Percentiles rank a stretch among this genome's conserved stretches.
These are phyloP conservation scores for Rhincodon typus DNA, from an alignment of 2,797 vertebrate species.

Conservation along the genomic window DNA sequence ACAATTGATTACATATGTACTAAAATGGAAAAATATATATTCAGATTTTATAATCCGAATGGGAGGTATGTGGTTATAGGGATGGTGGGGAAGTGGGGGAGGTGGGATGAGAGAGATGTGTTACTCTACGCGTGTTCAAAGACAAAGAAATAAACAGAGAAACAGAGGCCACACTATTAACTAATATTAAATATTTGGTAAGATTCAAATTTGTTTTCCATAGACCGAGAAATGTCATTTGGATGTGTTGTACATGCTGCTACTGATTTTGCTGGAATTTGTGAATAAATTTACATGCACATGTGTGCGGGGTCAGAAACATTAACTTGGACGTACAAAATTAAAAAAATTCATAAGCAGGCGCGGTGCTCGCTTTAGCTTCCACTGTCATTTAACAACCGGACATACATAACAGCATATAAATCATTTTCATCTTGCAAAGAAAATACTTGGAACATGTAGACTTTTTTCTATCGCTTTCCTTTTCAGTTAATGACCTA, in stretches of 20 bases:
- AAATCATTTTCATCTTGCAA: background rate
- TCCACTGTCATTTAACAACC: background rate
- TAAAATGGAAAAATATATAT: background rate
- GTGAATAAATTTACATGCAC: background rate
- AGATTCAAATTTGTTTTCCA: background rate
- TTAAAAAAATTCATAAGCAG: background rate
- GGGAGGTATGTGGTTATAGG: too few species aligned
- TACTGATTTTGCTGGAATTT: too few species aligned
- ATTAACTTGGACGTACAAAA: background rate
- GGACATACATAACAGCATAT: background rate
- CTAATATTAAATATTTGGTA: background rate
- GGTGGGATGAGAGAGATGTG: background rate
- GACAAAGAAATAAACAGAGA: slow-evolving; percentile 16
- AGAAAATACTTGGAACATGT: background rate
- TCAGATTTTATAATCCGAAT: background rate
- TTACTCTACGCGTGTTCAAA: background rate
- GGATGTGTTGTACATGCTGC: background rate
- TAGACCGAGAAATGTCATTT: background rate
- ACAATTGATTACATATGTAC: background rate
- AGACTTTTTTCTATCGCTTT: background rate
- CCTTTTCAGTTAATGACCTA: background rate
- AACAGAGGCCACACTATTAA: background rate
- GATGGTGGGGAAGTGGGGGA: too few species aligned
- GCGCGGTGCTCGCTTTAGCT: background rate
- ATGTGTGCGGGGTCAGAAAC: background rate